These are phyloP conservation scores for Heteromyza rotundicornis DNA, from an alignment of 2,888 invertebrate genomes.

Conservation along the genomic window DNA sequence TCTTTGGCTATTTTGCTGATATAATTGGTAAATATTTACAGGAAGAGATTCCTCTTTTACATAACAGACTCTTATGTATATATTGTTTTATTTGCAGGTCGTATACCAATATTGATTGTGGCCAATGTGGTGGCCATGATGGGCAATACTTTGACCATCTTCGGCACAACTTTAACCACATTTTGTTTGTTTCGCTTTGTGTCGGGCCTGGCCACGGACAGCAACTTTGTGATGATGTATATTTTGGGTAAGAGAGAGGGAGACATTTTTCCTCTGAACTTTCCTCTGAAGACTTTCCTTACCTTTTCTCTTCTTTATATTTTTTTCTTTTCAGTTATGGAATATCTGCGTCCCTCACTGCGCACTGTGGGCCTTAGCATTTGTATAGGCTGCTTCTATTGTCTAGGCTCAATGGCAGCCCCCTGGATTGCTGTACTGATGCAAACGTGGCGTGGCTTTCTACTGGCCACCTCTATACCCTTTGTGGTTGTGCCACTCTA, in stretches of 20 bases:
- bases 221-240: constrained; percentile 70
- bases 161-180: constrained; percentile 60
- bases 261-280: no score
- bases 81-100: constrained; percentile 46
- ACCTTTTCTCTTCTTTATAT: not conserved
- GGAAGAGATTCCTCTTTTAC: not conserved
- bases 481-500: constrained; percentile 63
- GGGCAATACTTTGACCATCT: constrained; percentile 65
- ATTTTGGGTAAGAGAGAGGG: constrained; percentile 65
- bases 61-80: not conserved
- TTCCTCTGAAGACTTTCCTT: no score
- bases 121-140: constrained; percentile 65
- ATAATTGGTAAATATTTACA: constrained; percentile 56
- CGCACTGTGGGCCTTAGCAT: constrained; percentile 67
- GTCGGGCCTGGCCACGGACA: constrained; percentile 68
- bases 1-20: constrained; percentile 67
- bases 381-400: constrained; percentile 68
- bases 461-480: constrained; percentile 65
- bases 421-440: constrained; percentile 65
- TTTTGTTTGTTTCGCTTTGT: constrained; percentile 66
- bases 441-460: constrained; percentile 65
- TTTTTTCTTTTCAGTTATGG: constrained; percentile 65
- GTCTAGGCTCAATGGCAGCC: constrained; percentile 65
- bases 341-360: constrained; percentile 64
- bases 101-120: constrained; percentile 66